Evolutionary conservation across 2,797 vertebrate genomes (phyloP).

Genomic region (Triplophysa yarkandensis): DNA sequence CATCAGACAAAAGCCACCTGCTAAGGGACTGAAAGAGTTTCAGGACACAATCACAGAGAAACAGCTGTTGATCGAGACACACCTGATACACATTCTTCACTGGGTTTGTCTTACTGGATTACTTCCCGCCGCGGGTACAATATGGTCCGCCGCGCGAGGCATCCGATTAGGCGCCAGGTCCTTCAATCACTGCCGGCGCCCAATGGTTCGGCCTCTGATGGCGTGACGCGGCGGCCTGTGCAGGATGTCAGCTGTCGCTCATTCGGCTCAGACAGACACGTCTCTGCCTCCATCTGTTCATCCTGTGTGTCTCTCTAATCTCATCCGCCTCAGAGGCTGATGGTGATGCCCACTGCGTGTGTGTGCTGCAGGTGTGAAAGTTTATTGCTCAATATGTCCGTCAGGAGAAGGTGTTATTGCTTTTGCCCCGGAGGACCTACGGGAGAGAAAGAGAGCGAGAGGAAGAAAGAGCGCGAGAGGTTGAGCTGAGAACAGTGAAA

Average conservation of each 20-base stretch:
- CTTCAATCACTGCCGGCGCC: constrained; percentile 58
- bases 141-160: constrained; percentile 39
- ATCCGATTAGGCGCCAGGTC: constrained; percentile 48
- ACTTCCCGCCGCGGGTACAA: constrained; percentile 21
- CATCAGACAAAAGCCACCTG: background rate
- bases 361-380: background rate
- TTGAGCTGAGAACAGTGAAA: too few species aligned
- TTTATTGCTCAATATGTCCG: constrained; percentile 72
- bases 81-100: background rate
- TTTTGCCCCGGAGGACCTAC: constrained; percentile 24
- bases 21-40: background rate
- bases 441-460: background rate
- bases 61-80: background rate
- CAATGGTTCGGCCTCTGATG: constrained; percentile 58
- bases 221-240: constrained; percentile 20
- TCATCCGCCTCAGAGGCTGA: background rate
- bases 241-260: constrained; percentile 8
- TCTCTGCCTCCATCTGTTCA: constrained; percentile 42
- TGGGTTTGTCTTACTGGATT: background rate
- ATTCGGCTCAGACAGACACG: background rate
- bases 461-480: background rate
- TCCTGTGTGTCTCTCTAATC: background rate
- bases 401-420: constrained; percentile 58
- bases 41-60: background rate
- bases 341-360: background rate